These are phyloP conservation scores for Bungarus multicinctus DNA, from an alignment of 2,113 vertebrate genomes.

Conservation along the genomic window DNA sequence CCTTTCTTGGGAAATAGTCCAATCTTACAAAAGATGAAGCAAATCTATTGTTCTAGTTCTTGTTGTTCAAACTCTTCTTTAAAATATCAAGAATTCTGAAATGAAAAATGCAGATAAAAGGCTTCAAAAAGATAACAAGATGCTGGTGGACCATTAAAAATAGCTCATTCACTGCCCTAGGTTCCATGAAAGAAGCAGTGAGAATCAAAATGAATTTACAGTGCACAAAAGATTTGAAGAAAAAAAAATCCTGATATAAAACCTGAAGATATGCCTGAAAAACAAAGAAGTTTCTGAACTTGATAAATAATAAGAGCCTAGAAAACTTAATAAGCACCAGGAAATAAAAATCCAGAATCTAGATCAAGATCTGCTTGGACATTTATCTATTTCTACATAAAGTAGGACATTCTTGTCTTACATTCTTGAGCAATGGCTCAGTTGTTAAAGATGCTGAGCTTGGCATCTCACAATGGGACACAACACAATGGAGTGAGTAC, in stretches of 20 bases:
- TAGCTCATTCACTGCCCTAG: background rate
- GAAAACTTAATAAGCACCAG: background rate
- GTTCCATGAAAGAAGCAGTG: background rate
- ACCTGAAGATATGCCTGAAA: background rate
- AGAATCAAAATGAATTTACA: background rate
- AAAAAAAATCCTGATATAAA: background rate
- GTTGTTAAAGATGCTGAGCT: no score
- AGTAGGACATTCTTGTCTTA: background rate
- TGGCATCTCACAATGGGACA: no score
- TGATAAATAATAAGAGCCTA: background rate
- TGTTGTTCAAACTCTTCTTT: background rate
- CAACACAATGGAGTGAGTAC: no score
- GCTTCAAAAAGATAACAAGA: background rate
- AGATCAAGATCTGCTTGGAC: background rate
- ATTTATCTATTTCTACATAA: background rate
- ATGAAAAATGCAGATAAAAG: background rate
- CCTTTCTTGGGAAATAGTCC: background rate
- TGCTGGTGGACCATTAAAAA: background rate
- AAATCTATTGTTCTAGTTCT: background rate
- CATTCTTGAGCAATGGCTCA: background rate
- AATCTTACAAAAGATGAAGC: background rate
- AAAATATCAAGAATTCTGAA: background rate
- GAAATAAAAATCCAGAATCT: background rate
- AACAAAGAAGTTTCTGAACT: no score
- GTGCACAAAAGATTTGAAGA: background rate